Evolutionary conservation across 53 echinoderm and acorn worm genomes (phyloP).

Genomic region (Luidia sarsii): DNA sequence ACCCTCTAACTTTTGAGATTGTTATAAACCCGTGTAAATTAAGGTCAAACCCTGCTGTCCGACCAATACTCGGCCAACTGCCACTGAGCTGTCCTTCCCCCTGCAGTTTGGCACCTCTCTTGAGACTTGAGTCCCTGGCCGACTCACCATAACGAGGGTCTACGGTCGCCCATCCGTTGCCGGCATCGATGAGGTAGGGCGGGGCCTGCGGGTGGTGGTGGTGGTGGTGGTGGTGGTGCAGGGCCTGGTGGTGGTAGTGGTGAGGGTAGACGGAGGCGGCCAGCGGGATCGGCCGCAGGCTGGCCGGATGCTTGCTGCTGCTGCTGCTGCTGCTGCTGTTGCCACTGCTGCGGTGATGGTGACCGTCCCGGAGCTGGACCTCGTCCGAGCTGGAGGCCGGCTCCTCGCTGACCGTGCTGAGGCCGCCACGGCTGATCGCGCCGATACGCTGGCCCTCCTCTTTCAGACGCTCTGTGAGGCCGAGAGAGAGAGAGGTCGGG

Average conservation of each 20-base stretch:
- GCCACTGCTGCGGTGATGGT: conserved; percentile 14
- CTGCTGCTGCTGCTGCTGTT: neutral
- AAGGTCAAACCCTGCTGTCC: too few relatives aligned
- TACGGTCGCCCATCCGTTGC: conserved; percentile 58
- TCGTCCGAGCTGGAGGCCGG: conserved; percentile 59
- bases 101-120: too few relatives aligned
- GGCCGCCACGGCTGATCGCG: conserved; percentile 30
- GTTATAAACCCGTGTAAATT: neutral
- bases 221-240: conserved; percentile 22
- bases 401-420: conserved; percentile 53
- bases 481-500: too few relatives aligned
- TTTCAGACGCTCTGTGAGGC: conserved; percentile 39
- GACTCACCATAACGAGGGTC: conserved; percentile 65
- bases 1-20: too few relatives aligned
- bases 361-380: too few relatives aligned
- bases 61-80: too few relatives aligned
- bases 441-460: conserved; percentile 23
- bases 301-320: conserved; percentile 46
- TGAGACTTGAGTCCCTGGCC: too few relatives aligned
- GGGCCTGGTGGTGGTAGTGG: conserved; percentile 48
- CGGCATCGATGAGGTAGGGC: conserved; percentile 63
- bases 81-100: too few relatives aligned
- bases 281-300: conserved; percentile 32
- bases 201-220: conserved; percentile 52
- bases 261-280: conserved; percentile 5